A percentile compares a stretch with the other conserved stretches of the same genome.
phyloP scores from a whole-genome alignment of 2,113 vertebrate species.

The Prunella fulvescens region DNA sequence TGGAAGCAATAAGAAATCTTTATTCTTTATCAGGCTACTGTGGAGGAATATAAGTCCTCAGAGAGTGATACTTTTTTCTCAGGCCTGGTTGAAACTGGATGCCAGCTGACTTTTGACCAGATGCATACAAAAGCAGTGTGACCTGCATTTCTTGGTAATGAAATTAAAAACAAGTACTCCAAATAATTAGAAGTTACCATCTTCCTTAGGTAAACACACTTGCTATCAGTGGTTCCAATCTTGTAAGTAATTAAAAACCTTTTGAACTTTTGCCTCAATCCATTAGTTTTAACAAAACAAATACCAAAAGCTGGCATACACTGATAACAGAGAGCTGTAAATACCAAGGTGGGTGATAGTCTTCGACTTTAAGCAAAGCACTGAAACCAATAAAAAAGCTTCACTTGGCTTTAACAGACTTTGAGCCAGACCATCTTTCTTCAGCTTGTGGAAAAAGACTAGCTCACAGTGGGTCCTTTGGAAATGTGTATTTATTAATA shows the following conservation, averaged over 20 bases:
- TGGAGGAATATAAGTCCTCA: not conserved
- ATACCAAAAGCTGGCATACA: not conserved
- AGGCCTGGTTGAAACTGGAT: not conserved
- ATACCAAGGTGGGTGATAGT: not conserved
- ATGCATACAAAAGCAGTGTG: not conserved
- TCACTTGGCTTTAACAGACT: not conserved
- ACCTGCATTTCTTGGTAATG: not conserved
- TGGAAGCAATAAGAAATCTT: not conserved
- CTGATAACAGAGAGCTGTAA: not conserved
- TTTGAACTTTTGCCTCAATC: constrained; percentile 36
- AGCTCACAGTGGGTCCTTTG: not conserved
- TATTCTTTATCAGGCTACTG: not conserved
- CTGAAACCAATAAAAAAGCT: not conserved
- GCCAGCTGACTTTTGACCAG: not conserved
- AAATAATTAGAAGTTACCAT: not conserved
- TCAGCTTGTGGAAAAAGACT: not conserved
- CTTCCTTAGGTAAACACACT: not conserved
- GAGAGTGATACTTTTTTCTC: not conserved
- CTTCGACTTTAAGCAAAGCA: not conserved
- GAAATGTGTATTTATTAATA: not conserved
- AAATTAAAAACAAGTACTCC: constrained; percentile 1
- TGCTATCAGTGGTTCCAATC: not conserved
- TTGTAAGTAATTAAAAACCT: constrained; percentile 1
- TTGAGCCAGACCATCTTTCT: not conserved
- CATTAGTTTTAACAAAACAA: not conserved